phyloP scores from a whole-genome alignment of 2,797 vertebrate species.

The Trachops cirrhosus region DNA sequence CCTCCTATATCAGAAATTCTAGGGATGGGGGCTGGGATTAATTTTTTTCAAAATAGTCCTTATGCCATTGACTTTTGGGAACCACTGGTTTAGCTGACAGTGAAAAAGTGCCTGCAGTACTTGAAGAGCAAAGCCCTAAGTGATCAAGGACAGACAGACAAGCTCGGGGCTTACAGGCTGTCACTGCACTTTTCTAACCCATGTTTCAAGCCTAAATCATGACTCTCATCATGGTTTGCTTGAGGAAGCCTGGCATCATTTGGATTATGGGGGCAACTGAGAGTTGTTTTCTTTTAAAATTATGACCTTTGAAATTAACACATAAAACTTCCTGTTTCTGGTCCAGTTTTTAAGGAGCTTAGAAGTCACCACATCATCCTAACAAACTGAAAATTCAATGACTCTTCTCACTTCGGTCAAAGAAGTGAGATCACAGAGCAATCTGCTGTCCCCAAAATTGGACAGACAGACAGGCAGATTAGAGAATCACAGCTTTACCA shows the following conservation, averaged over 20 bases:
- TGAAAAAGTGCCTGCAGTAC: neutral
- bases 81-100: neutral
- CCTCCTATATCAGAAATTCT: constrained; percentile 37
- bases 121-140: neutral
- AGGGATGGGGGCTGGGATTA: neutral
- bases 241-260: neutral
- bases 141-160: neutral
- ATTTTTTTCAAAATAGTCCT: neutral
- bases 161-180: neutral
- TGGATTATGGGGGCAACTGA: neutral
- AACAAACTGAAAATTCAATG: neutral
- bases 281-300: neutral
- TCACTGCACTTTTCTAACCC: neutral
- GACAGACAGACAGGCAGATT: neutral
- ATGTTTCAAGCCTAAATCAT: neutral
- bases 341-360: neutral
- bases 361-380: neutral
- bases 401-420: neutral
- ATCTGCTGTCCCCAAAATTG: neutral
- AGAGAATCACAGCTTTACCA: neutral
- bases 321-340: neutral
- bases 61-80: neutral
- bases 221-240: neutral
- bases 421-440: neutral
- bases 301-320: constrained; percentile 6